Percentiles rank a stretch among this genome's conserved stretches.
Conservation (phyloP, 2,888 invertebrate species). For the Andrena minutula region DNA sequence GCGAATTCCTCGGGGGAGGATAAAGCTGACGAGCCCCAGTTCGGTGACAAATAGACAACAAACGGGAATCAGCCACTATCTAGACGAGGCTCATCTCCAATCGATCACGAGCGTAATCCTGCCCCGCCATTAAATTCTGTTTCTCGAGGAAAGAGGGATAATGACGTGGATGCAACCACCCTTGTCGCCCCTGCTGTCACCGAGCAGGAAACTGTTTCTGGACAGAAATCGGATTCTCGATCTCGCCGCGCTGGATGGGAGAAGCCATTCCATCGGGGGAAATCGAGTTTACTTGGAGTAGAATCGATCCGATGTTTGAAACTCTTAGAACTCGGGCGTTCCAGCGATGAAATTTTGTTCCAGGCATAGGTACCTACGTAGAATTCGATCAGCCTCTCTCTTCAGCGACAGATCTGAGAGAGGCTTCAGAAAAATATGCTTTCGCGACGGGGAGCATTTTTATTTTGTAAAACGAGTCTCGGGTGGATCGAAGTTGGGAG, state of each 20-base stretch:
- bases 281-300: too few species aligned
- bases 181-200: not conserved
- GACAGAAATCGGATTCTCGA: constrained; percentile 34
- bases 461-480: too few species aligned
- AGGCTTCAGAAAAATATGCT: too few species aligned
- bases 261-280: not conserved
- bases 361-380: too few species aligned
- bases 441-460: too few species aligned
- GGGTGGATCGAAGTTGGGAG: too few species aligned
- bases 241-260: constrained; percentile 6
- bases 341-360: too few species aligned
- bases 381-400: too few species aligned
- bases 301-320: too few species aligned
- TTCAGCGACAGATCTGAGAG: too few species aligned
- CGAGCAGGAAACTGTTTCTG: constrained; percentile 16
- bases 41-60: constrained; percentile 27
- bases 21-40: not conserved
- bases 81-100: constrained; percentile 22
- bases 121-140: constrained; percentile 24
- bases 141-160: constrained; percentile 26
- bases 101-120: constrained; percentile 31
- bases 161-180: constrained; percentile 6
- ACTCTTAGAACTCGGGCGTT: too few species aligned
- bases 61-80: constrained; percentile 18
- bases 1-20: constrained; percentile 7